Conservation (phyloP, 1,140 invertebrate species). For the Thaumetopoea pityocampa region DNA sequence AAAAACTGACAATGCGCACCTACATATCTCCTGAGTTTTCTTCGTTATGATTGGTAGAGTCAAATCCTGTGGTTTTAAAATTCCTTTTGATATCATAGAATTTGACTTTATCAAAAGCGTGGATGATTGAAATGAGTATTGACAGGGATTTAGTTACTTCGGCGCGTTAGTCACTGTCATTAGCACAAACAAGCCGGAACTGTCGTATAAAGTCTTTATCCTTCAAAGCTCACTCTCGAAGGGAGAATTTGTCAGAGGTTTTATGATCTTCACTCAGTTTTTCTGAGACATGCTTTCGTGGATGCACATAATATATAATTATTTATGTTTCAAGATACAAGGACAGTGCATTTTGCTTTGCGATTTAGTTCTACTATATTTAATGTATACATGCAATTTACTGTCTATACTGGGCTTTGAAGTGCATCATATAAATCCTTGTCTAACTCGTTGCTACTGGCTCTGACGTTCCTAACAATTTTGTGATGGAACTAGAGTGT, state of each 20-base stretch:
- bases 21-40: conserved; percentile 40
- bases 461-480: conserved; percentile 6
- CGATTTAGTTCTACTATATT: conserved; percentile 59
- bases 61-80: conserved; percentile 28
- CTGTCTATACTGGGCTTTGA: conserved; percentile 55
- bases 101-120: conserved; percentile 50
- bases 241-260: conserved; percentile 41
- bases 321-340: conserved; percentile 55
- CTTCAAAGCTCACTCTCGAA: conserved; percentile 54
- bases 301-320: conserved; percentile 41
- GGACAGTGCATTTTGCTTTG: conserved; percentile 66
- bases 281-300: conserved; percentile 76
- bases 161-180: conserved; percentile 63
- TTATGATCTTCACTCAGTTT: conserved; percentile 48
- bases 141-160: conserved; percentile 43
- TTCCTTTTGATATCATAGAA: conserved; percentile 19
- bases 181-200: conserved; percentile 66
- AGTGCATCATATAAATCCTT: conserved; percentile 68
- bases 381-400: conserved; percentile 60
- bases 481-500: conserved; percentile 21
- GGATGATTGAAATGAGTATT: conserved; percentile 53
- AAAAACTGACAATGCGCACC: conserved; percentile 77
- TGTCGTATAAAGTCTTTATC: conserved; percentile 64
- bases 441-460: conserved; percentile 3
- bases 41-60: conserved; percentile 40